These are phyloP conservation scores for Conus canariensis DNA, from an alignment of 2,888 invertebrate genomes.

Conservation along the genomic window DNA sequence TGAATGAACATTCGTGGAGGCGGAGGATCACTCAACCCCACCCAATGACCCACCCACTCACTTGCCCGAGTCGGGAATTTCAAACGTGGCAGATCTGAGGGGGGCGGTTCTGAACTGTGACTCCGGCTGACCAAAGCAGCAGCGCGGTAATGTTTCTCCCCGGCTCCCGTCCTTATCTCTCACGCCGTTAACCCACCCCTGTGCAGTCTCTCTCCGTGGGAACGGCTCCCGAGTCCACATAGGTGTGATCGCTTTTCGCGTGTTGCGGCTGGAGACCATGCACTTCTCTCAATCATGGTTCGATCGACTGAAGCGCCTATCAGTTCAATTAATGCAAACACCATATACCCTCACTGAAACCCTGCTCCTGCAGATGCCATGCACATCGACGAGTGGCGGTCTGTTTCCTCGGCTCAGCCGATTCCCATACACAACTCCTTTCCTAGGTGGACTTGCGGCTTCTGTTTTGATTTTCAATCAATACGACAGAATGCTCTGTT, in stretches of 20 bases:
- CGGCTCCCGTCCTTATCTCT: background rate
- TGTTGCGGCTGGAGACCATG: background rate
- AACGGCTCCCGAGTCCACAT: background rate
- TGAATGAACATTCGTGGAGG: too few relatives aligned
- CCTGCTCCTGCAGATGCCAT: background rate
- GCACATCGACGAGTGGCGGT: background rate
- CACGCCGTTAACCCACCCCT: background rate
- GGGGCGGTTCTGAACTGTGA: background rate
- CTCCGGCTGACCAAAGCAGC: background rate
- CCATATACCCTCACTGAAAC: background rate
- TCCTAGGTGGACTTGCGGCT: constrained; percentile 33
- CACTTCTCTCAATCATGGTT: background rate
- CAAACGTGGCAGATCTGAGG: background rate
- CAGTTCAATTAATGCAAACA: constrained; percentile 17
- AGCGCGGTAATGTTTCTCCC: background rate
- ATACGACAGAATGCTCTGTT: constrained; percentile 32
- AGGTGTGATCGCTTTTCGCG: background rate
- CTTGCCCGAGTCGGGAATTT: background rate
- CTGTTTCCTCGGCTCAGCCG: background rate
- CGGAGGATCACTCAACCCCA: background rate
- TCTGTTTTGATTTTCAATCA: constrained; percentile 46
- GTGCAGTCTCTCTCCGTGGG: background rate
- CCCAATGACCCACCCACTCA: background rate
- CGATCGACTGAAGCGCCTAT: background rate
- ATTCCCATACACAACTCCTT: background rate